Evolutionary conservation across 2,797 vertebrate genomes (phyloP).

Genomic region (Chaunax sp.): DNA sequence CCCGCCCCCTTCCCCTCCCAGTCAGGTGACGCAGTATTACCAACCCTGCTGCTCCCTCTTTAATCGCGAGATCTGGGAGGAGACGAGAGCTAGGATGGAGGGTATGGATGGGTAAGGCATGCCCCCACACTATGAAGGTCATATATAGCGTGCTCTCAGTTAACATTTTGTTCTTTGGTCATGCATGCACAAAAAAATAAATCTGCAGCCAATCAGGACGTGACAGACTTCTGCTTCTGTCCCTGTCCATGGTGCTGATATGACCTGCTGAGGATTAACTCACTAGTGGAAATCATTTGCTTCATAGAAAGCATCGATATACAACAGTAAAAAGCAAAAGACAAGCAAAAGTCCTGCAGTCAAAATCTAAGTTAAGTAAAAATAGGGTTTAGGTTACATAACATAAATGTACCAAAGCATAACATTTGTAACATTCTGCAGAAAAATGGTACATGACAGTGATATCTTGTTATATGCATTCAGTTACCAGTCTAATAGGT

Average conservation of each 20-base stretch:
- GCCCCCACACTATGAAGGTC: slow-evolving; percentile 69
- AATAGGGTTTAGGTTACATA: no score
- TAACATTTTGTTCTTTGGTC: neutral
- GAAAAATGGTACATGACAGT: neutral
- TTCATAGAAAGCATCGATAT: no score
- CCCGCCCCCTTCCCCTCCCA: slow-evolving; percentile 69
- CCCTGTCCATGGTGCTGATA: slow-evolving; percentile 74
- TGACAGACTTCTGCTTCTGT: neutral
- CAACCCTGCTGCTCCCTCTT: slow-evolving; percentile 59
- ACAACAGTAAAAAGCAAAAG: no score
- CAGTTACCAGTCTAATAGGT: neutral
- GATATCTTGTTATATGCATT: no score
- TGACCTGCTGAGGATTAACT: neutral
- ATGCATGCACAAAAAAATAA: neutral
- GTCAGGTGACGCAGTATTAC: slow-evolving; percentile 84
- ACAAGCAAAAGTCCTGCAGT: no score
- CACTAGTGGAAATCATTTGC: no score
- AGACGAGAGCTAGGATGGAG: slow-evolving; percentile 15
- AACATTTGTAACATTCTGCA: neutral
- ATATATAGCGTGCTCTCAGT: slow-evolving; percentile 37
- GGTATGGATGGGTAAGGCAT: slow-evolving; percentile 17
- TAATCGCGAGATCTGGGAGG: slow-evolving; percentile 64
- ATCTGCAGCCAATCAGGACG: neutral
- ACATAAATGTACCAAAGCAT: no score
- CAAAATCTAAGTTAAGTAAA: no score